Evolutionary conservation across 2,888 invertebrate species (phyloP), one percentile per base, ranked within the genome.

Genomic region (Spicauda simplicius): DNA sequence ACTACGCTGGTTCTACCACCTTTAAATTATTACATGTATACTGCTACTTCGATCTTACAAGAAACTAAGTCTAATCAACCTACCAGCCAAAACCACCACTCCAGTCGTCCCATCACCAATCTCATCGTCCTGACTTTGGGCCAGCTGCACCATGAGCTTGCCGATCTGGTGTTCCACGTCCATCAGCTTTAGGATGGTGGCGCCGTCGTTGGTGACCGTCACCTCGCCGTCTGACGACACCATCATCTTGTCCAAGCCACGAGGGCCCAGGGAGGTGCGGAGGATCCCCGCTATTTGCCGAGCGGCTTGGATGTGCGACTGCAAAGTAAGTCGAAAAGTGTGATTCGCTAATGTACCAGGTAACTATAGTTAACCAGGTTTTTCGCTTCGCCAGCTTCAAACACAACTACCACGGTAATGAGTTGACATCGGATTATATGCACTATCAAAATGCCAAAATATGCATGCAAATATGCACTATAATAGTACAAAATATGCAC

Each of bases 101-200:
- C 99, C 99, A 10, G 99, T 99, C 0, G 99, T 99, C 58, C 99
- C 99, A 93, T 99, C 99, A 50, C 99, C 99, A 79, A 99, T 99
- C 94, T 99, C 99, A 93, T 99, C 99, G 86, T 99, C 99, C 88
- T 99, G 99, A 67, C 99, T 99, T 88, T 99, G 99, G 30, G 99
- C 98, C 69, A 99, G 90, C 85, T 99, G 98, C 25, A 99, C 99
- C 95, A 99, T 96, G 60, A 99, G 93, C 87, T 99, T 99, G 48
- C 98, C 99, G 76, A 99, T 98, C 94, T 99, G 97, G 86, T 99
- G 99, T 33, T 99, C 99, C 7, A 99, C 98, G 85, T 99, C 99
- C 99, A 99, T 99, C 91, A 98, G 95, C 89, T 99, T 98, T 75
- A 99, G 94, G 80, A 99, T 99, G 0, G 99, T 99, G n/a, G 99